A percentile compares a stretch with the other conserved stretches of the same genome.
Evolutionary conservation across 2,113 vertebrate species (phyloP).

Genomic region (Myiopsitta monachus): DNA sequence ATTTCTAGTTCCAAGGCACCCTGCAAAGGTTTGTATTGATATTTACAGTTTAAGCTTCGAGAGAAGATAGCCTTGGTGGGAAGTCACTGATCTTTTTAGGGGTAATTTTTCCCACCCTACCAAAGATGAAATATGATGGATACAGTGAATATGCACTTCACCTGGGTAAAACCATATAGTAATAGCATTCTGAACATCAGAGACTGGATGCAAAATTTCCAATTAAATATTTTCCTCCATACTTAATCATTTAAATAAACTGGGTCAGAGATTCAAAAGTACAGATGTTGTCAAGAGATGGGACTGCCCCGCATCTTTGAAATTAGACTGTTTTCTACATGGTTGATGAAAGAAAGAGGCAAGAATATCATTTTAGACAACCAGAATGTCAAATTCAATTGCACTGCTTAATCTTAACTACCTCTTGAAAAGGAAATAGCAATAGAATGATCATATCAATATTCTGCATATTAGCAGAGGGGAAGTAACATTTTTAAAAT

Average conservation of each 20-base stretch:
- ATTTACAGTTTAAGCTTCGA: neutral
- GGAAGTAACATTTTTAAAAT: constrained; percentile 28
- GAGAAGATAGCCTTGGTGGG: neutral
- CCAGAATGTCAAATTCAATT: neutral
- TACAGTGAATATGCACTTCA: neutral
- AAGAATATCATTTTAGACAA: neutral
- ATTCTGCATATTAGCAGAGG: neutral
- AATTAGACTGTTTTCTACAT: neutral
- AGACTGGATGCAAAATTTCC: neutral
- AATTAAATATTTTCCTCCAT: neutral
- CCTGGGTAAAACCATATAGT: fast-evolving
- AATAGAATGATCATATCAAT: neutral
- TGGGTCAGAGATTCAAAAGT: neutral
- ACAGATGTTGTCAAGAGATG: neutral
- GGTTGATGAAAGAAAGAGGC: neutral
- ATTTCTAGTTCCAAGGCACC: neutral
- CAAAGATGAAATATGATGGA: neutral
- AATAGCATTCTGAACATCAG: neutral
- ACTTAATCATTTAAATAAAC: neutral
- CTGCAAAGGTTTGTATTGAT: neutral
- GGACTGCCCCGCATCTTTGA: neutral
- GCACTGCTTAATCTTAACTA: neutral
- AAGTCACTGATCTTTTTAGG: neutral
- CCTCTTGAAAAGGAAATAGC: neutral
- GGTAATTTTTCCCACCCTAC: neutral